Base-by-base conservation (phyloP, 2,797 vertebrate genomes). In the Takifugu rubripes region DNA sequence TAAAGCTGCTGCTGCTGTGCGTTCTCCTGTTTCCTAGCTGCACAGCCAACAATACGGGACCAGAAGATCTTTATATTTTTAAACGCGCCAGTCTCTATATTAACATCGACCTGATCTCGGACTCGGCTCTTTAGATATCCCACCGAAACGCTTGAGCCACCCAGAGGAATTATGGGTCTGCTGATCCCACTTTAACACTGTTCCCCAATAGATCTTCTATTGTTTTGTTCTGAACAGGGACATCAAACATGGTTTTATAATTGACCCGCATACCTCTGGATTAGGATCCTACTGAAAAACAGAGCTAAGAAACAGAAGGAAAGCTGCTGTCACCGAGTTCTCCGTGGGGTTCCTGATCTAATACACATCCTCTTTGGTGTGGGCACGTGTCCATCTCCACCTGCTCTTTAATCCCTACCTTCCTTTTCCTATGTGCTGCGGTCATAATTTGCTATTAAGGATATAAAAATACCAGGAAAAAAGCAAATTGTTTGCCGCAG, bases 331-430 rank as follows among this genome's bases (percentile, higher is more conserved):
- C 68, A 61, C 66, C 72, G 58, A 65, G 66, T 68, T 67, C 81
- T 73, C 74, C 63, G 72, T 56, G 12, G 52, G 74, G 55, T 73
- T 82, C 68, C 68, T 61, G 69, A 65, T 67, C 69, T 83, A 82
- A 89, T 78, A 83, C 82, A 84, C 73, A 91, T 90, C 86, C 91
- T 95, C 93, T 96, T 97, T 96, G 94, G 95, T 92, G 92, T 93
- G 89, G 89, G 87, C 74, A 84, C 90, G 89, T 85, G 90, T 81
- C 68, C 82, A 86, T 87, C 77, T 87, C 71, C 82, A 76, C 12
- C 60, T 58, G 27, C 54, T 68, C 73, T 76, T 70, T 77, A 83
- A 78, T 75, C 61, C 74, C 57, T 62, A 42, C 65, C 59, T 77
- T 83, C 46, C 40, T 68, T 49, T 60, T 79, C 79, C 81, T 86